Conservation (phyloP, 2,888 invertebrate genomes). For the Pyrrhosoma nymphula region DNA sequence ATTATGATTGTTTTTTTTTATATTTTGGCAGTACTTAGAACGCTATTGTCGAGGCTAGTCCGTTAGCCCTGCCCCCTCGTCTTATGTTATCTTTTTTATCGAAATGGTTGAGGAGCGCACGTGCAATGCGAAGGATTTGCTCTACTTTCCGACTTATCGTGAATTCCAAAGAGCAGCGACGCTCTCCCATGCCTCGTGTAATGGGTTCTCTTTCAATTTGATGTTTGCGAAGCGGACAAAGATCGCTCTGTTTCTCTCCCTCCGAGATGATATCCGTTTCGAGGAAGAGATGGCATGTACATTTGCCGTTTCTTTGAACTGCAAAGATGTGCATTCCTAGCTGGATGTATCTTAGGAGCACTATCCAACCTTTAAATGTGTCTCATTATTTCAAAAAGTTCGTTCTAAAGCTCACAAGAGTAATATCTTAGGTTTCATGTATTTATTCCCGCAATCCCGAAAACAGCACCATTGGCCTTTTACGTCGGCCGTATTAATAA, state of each 20-base stretch:
- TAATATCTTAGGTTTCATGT: no score
- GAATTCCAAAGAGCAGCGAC: conserved; percentile 43
- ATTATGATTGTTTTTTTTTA: no score
- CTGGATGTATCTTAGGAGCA: no score
- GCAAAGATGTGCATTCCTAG: not conserved
- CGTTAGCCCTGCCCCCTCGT: not conserved
- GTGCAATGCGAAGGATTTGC: conserved; percentile 6
- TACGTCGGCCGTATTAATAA: no score
- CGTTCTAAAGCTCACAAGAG: no score
- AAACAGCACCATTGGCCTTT: no score
- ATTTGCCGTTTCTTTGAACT: not conserved
- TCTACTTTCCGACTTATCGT: conserved; percentile 47
- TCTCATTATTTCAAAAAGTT: no score
- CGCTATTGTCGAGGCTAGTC: not conserved
- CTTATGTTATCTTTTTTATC: not conserved
- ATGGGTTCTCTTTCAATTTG: not conserved
- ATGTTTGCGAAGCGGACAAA: not conserved
- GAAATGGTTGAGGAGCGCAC: not conserved
- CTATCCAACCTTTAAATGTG: no score
- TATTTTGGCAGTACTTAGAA: no score
- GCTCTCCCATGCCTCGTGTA: not conserved
- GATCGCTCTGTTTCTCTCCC: not conserved
- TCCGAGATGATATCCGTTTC: not conserved
- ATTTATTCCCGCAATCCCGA: no score
- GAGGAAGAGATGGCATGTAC: not conserved